Percentiles rank a stretch among this genome's conserved stretches.
Evolutionary conservation across 2,888 invertebrate species (phyloP).

Genomic region (Agriopis aurantiaria): DNA sequence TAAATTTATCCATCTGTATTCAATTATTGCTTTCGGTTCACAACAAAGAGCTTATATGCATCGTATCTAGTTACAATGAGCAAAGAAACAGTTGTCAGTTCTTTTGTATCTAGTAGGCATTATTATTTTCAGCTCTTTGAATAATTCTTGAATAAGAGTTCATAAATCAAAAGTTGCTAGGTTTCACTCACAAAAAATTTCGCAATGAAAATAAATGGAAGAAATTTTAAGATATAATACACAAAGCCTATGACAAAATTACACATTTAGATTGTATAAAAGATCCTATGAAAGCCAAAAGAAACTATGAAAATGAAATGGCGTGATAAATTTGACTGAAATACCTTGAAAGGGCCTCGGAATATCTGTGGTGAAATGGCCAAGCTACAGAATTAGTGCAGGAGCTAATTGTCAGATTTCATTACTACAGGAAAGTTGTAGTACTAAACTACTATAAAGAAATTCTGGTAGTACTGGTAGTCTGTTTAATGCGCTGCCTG

Average conservation of each 20-base stretch:
- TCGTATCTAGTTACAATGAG: too few species aligned
- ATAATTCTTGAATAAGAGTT: too few species aligned
- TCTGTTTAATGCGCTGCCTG: too few species aligned
- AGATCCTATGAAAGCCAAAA: slow-evolving; percentile 19
- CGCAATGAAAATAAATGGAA: background rate
- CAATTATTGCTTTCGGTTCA: too few species aligned
- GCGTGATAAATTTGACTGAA: slow-evolving; percentile 18
- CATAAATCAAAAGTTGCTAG: background rate
- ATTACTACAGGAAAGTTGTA: background rate
- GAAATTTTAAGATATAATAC: background rate
- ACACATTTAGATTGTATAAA: background rate
- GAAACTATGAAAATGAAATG: slow-evolving; percentile 24
- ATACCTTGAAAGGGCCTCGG: slow-evolving; percentile 8
- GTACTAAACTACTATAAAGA: too few species aligned
- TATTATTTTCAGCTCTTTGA: too few species aligned
- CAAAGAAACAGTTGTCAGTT: too few species aligned
- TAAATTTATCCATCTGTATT: too few species aligned
- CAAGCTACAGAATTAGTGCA: slow-evolving; percentile 5
- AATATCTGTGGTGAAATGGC: slow-evolving; percentile 17
- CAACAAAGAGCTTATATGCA: too few species aligned
- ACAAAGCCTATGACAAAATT: background rate
- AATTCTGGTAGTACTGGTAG: too few species aligned
- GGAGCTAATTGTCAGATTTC: slow-evolving; percentile 2
- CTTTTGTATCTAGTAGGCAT: too few species aligned
- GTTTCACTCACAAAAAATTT: background rate